Conservation (phyloP, 64 coral and sea anemone genomes). For the Platygyra sinensis region DNA sequence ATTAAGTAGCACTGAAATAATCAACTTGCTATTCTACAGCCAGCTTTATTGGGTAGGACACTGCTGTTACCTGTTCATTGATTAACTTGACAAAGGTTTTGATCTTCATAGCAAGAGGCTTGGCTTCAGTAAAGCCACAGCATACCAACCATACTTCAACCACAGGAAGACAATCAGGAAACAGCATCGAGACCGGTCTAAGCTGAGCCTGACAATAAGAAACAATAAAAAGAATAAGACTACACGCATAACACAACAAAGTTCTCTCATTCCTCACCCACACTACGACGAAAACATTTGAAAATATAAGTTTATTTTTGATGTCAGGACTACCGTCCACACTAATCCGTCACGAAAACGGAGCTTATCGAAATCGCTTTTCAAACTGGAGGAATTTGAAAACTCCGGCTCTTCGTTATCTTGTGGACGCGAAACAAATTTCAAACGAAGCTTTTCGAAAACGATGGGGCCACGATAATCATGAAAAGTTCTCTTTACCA, state of each 20-base stretch:
- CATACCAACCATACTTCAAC: slow-evolving; percentile 82
- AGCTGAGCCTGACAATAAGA: slow-evolving; percentile 54
- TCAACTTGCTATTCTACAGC: too few relatives aligned
- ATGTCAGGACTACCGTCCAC: too few relatives aligned
- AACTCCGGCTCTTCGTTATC: too few relatives aligned
- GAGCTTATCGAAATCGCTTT: too few relatives aligned
- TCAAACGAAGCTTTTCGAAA: too few relatives aligned
- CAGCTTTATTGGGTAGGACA: neutral
- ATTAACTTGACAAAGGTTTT: slow-evolving; percentile 81
- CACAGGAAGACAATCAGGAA: slow-evolving; percentile 62
- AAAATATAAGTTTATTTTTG: too few relatives aligned
- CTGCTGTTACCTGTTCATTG: slow-evolving; percentile 68
- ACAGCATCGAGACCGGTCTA: slow-evolving; percentile 73
- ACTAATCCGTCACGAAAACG: too few relatives aligned
- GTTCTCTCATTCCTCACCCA: neutral
- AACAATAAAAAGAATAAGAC: neutral
- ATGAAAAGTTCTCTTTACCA: too few relatives aligned
- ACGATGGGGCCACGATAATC: too few relatives aligned
- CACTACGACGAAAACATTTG: neutral
- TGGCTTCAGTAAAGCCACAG: slow-evolving; percentile 80
- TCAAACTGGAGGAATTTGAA: too few relatives aligned
- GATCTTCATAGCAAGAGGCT: slow-evolving; percentile 80
- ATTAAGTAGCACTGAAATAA: too few relatives aligned
- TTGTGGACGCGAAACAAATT: too few relatives aligned
- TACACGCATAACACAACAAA: neutral